Evolutionary conservation across 2,113 vertebrate genomes (phyloP), one percentile per base, ranked within the genome.

Genomic region (Donacobius atricapilla): DNA sequence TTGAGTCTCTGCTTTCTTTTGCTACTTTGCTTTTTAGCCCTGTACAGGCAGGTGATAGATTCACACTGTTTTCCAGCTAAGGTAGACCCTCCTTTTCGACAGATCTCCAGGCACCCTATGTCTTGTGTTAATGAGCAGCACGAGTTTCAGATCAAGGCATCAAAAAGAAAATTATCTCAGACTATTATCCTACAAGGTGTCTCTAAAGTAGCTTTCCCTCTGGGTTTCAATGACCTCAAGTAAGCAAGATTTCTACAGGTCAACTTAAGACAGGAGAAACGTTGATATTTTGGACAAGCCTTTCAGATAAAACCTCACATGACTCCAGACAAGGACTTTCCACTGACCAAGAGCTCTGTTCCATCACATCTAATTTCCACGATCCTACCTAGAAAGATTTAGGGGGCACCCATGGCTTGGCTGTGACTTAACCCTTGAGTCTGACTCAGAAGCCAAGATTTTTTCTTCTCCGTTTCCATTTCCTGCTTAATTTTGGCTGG

Each of bases 131-230:
- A 94, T 66, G 25, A 96, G 85, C 57, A 94, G 53, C 93, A 94
- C 33, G 70, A 90, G 47, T 92, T 98, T 95, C 84, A 95, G 82
- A 94, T 83, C 91, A 95, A 86, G 85, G 39, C 76, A 96, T 90
- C 75, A 94, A 96, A 97, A 95, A 80, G 83, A 91, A 45, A 66
- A 30, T 82, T 95, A 96, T 90, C 75, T 76, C 73, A 90, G 58
- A 96, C 87, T 65, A 90, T 83, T 95, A 85, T 73, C 60, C 57
- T 68, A 9, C 45, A 95, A 95, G 69, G 15, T 60, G 25, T 71
- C 92, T 94, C 93, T 89, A 96, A 86, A 86, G 42, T 25, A 85
- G 54, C 47, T 63, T 82, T 91, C 54, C 60, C 88, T 72, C 64
- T 33, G 35, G 58, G 33, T 90, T 97, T 93, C 86, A 53, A 45